phyloP scores from a whole-genome alignment of 92 coral and sea anemone species.

The Bergia sp. region DNA sequence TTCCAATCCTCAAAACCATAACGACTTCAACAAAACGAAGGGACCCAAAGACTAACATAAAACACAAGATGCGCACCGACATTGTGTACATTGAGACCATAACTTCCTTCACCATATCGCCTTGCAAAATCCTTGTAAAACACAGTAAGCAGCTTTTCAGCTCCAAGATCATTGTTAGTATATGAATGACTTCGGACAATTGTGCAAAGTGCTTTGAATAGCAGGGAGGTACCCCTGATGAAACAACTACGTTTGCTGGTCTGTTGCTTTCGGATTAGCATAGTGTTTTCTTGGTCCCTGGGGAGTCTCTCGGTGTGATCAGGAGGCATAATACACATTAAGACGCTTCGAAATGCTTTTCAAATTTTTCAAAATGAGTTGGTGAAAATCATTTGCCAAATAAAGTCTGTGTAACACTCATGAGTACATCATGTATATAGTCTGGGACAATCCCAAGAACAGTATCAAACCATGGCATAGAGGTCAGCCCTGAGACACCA shows the following conservation, averaged over 20 bases:
- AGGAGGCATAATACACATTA: slow-evolving; percentile 56
- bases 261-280: slow-evolving; percentile 56
- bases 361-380: slow-evolving; percentile 35
- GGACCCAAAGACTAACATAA: slow-evolving; percentile 64
- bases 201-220: slow-evolving; percentile 61
- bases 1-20: slow-evolving; percentile 76
- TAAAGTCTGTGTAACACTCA: slow-evolving; percentile 63
- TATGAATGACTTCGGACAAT: slow-evolving; percentile 54
- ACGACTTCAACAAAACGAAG: slow-evolving; percentile 65
- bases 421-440: slow-evolving; percentile 67
- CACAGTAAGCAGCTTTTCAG: no score
- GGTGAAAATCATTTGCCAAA: slow-evolving; percentile 64
- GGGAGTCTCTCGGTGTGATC: slow-evolving; percentile 66
- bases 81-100: slow-evolving; percentile 74
- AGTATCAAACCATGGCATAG: slow-evolving; percentile 52
- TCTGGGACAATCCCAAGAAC: slow-evolving; percentile 69
- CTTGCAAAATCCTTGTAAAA: no score
- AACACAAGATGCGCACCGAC: slow-evolving; percentile 62
- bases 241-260: slow-evolving; percentile 70
- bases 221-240: slow-evolving; percentile 61
- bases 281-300: slow-evolving; percentile 61
- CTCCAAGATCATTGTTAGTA: slow-evolving; percentile 10
- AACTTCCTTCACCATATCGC: slow-evolving; percentile 52
- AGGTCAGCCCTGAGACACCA: slow-evolving; percentile 24
- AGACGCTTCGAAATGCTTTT: slow-evolving; percentile 45